A percentile compares a stretch with the other conserved stretches of the same genome.
Conservation (phyloP, 2,113 vertebrate genomes). For the Tupaia tana region DNA sequence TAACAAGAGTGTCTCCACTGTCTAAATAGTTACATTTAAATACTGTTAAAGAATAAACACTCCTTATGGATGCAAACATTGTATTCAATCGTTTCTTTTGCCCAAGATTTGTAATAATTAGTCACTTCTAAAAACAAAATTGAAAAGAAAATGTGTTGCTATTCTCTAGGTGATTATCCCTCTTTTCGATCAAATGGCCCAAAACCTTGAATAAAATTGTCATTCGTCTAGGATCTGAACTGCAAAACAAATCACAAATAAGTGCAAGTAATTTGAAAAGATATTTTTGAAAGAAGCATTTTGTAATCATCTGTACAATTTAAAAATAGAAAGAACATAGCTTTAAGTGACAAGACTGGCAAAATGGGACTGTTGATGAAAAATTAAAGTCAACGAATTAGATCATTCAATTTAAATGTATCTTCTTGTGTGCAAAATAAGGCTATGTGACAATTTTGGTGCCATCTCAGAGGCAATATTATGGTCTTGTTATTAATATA, state of each 20-base stretch:
- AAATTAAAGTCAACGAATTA: background rate
- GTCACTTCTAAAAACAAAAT: background rate
- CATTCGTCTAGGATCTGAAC: background rate
- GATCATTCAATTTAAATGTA: background rate
- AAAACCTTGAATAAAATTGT: background rate
- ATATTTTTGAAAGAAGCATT: background rate
- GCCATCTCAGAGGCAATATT: background rate
- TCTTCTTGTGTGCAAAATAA: background rate
- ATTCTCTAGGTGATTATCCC: background rate
- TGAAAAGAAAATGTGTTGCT: background rate
- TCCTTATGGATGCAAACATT: background rate
- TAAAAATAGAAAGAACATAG: background rate
- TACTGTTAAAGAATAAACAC: background rate
- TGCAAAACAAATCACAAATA: background rate
- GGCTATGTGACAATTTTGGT: background rate
- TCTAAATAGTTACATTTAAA: background rate
- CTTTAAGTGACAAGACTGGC: background rate
- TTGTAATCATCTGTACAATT: background rate
- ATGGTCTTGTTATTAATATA: background rate
- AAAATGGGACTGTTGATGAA: background rate
- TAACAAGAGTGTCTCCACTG: background rate
- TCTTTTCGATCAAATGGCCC: background rate
- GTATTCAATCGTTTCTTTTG: background rate
- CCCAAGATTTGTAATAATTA: background rate
- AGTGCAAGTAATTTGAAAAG: background rate